Conservation (phyloP, 2,113 vertebrate genomes). For the Sylvietta virens region DNA sequence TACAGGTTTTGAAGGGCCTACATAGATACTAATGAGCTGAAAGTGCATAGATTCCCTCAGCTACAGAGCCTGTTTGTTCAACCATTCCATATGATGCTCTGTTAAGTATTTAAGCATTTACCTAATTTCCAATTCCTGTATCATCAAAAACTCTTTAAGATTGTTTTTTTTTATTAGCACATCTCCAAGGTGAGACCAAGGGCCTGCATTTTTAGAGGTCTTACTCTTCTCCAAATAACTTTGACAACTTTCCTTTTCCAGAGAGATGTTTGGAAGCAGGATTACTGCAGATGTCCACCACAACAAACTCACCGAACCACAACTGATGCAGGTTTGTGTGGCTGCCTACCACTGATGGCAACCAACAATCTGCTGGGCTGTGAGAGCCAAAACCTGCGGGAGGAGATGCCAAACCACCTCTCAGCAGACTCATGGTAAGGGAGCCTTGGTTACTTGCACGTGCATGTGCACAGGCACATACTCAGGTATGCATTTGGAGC, state of each 20-base stretch:
- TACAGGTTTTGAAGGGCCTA: background rate
- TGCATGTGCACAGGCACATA: fast-evolving
- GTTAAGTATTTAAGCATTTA: background rate
- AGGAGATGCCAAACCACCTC: background rate
- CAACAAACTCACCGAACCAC: background rate
- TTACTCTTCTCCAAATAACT: background rate
- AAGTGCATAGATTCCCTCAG: background rate
- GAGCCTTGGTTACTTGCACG: background rate
- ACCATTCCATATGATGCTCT: background rate
- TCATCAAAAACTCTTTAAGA: background rate
- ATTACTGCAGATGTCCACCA: background rate
- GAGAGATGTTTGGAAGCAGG: background rate
- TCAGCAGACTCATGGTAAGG: background rate
- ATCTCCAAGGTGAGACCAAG: background rate
- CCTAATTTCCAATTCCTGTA: background rate
- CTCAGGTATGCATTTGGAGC: fast-evolving
- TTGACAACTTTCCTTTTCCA: background rate
- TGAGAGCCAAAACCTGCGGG: background rate
- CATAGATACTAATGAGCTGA: background rate
- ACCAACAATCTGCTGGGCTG: background rate
- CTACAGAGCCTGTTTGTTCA: background rate
- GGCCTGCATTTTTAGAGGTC: background rate
- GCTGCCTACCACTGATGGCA: fast-evolving
- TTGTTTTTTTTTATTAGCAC: background rate
- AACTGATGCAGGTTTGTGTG: fast-evolving